Evolutionary conservation across 2,797 vertebrate species (phyloP).

Genomic region (Gymnoscopelus microlampas): DNA sequence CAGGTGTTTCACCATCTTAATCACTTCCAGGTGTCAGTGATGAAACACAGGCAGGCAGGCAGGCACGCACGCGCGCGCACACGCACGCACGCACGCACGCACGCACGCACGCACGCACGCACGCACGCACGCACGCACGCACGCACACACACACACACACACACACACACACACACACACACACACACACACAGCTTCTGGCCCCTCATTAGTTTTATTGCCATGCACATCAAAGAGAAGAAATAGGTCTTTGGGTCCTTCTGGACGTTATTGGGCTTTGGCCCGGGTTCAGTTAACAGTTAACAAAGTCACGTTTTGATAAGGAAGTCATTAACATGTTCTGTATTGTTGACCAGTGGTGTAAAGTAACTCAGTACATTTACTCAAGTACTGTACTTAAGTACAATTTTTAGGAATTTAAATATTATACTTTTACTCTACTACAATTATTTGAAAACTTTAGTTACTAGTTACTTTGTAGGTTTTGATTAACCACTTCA

Average conservation of each 20-base stretch:
- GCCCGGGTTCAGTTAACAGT: conserved; percentile 39
- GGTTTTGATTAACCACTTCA: no score
- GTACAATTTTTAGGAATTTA: no score
- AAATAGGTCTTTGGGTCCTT: conserved; percentile 13
- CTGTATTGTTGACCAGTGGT: background rate
- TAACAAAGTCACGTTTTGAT: conserved; percentile 35
- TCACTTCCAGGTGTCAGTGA: conserved; percentile 40
- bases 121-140: conserved; percentile 12
- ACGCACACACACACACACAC: conserved; percentile 6
- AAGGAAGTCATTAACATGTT: conserved; percentile 30
- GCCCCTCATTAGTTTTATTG: conserved; percentile 50
- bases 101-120: background rate
- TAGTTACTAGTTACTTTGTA: no score
- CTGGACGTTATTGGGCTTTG: conserved; percentile 11
- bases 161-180: conserved; percentile 7
- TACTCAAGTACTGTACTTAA: no score
- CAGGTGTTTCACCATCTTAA: conserved; percentile 23
- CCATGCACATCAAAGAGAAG: conserved; percentile 52
- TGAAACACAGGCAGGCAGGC: background rate
- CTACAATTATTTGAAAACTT: no score
- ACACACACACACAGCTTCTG: conserved; percentile 22
- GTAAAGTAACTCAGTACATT: no score
- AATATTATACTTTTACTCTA: no score
- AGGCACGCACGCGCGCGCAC: conserved; percentile 7
- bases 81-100: conserved; percentile 7